Conservation (phyloP, 92 coral and sea anemone species). For the Zoanthus solanderi region DNA sequence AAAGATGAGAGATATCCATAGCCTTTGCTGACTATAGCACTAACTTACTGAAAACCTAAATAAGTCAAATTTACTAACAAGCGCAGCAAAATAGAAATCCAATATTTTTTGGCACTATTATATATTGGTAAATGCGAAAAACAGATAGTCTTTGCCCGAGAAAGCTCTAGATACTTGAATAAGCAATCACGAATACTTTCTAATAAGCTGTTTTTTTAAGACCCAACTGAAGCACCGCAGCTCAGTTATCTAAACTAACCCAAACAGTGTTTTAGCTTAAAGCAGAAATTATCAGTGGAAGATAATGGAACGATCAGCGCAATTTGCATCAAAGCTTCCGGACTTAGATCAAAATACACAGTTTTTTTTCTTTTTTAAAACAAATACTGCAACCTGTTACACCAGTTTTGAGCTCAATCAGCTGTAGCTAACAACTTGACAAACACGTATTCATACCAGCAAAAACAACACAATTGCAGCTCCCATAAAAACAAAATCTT, state of each 20-base stretch:
- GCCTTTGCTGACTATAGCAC: background rate
- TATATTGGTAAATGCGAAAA: conserved; percentile 36
- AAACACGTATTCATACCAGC: background rate
- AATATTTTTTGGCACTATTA: conserved; percentile 26
- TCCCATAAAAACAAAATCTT: background rate
- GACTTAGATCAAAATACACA: conserved; percentile 2
- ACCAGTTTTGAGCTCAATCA: background rate
- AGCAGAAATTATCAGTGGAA: background rate
- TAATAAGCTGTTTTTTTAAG: conserved; percentile 14
- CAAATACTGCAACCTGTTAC: conserved; percentile 26
- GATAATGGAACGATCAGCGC: conserved; percentile 25
- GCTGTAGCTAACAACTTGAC: conserved; percentile 13
- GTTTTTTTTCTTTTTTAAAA: background rate
- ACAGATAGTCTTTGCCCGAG: conserved; percentile 29
- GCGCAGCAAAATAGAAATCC: conserved; percentile 26
- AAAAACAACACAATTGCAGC: background rate
- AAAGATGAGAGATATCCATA: background rate
- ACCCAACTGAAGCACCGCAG: conserved; percentile 3
- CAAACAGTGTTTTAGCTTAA: conserved; percentile 7
- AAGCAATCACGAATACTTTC: conserved; percentile 26
- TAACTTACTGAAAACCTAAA: conserved; percentile 1
- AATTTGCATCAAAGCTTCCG: conserved; percentile 26
- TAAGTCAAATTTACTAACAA: background rate
- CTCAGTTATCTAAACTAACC: background rate
- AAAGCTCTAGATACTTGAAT: conserved; percentile 37